Evolutionary conservation across 2,888 invertebrate genomes (phyloP), one percentile per base, ranked within the genome.

Genomic region (Caenorhabditis virilis): DNA sequence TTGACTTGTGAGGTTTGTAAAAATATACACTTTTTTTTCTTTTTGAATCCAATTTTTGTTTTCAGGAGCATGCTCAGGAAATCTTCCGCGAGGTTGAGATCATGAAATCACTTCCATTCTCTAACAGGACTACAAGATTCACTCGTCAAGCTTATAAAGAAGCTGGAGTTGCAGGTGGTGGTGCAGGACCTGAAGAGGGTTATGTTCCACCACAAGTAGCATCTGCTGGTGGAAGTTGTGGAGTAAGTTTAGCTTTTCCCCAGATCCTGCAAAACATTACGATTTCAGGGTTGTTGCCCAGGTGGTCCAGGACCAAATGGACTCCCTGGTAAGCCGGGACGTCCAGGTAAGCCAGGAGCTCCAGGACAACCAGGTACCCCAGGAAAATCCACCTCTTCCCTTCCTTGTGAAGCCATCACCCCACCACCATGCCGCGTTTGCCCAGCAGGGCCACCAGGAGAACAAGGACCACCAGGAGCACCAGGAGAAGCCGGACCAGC

Each of bases 341-440:
- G 48, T 15, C 61, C 67, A 9, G 71, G 71, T 48, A 55, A 56
- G 20, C 54, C 54, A 5, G 71, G 71, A 59, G 61, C 67, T 6
- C 61, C 64, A n/a, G 71, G 71, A 50, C 11, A 48, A 39, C 67
- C 67, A 16, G 71, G 71, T 42, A 56, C 49, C 1, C 71, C 71
- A 22, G 67, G 64, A 54, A 59, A 54, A 11, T 39, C 39, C 13
- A 45, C 50, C 11, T 43, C 52, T n/a, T 53, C 57, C 27, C 52
- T 9, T 13, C 45, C 54, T 11, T 69, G 69, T 23, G 69, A 62
- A 11, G 45, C 62, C 15, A 39, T 47, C 2, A 49, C 65, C 1
- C 69, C 69, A 35, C 69, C 69, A 23, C 69, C 69, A n/a, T 69
- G 69, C 43, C 48, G 61, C 41, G 58, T 64, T 9, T 69, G 69